Conservation (phyloP, 2,797 vertebrate species). For the Hybognathus amarus region DNA sequence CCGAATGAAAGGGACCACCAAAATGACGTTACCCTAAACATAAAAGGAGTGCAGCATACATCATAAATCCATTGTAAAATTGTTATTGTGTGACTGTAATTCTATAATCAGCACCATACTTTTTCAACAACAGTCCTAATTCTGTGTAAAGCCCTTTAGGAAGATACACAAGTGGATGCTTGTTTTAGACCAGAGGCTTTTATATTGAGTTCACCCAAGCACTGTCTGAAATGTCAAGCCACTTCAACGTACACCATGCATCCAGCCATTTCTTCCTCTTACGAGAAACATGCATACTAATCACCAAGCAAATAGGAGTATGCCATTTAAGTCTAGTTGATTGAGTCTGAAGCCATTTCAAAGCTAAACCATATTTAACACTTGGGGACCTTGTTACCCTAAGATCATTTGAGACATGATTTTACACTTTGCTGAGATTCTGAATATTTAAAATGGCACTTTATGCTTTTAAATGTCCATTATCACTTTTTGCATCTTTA, state of each 20-base stretch:
- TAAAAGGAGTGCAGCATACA: not conserved
- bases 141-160: slow-evolving; percentile 17
- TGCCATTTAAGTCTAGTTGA: not conserved
- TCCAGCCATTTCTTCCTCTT: slow-evolving; percentile 18
- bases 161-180: slow-evolving; percentile 20
- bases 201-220: slow-evolving; percentile 43
- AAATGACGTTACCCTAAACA: not conserved
- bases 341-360: not conserved
- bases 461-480: slow-evolving; percentile 13
- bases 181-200: slow-evolving; percentile 28
- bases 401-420: slow-evolving; percentile 7
- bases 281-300: slow-evolving; percentile 37
- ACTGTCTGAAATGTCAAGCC: slow-evolving; percentile 46
- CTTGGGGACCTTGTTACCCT: not conserved
- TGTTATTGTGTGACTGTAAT: not conserved
- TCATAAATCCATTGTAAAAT: not conserved
- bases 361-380: slow-evolving; percentile 16
- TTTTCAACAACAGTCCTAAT: not conserved
- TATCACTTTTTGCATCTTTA: slow-evolving; percentile 22
- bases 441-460: slow-evolving; percentile 33
- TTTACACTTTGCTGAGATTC: slow-evolving; percentile 31
- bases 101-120: slow-evolving; percentile 7
- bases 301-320: slow-evolving; percentile 3
- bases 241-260: slow-evolving; percentile 4
- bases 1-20: not conserved